These are phyloP conservation scores for Eunapius fragilis DNA, from an alignment of 37 sponge, comb jelly and placozoan species.

Conservation along the genomic window DNA sequence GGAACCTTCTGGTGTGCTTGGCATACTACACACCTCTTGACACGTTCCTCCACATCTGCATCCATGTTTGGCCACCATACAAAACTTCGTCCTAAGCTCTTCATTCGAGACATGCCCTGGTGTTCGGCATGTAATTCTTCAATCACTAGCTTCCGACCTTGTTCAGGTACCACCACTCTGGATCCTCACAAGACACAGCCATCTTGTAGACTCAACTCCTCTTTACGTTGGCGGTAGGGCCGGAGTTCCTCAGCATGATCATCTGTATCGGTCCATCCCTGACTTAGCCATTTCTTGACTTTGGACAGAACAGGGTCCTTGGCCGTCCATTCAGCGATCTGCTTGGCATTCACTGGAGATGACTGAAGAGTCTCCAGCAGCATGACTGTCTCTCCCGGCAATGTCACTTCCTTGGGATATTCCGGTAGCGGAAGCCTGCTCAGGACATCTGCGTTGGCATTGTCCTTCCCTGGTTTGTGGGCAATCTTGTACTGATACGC, in stretches of 20 bases:
- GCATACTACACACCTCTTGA: slow-evolving; percentile 5
- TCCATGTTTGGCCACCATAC: slow-evolving; percentile 28
- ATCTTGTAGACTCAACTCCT: slow-evolving; percentile 11
- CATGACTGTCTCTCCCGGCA: slow-evolving; percentile 20
- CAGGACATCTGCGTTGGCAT: slow-evolving; percentile 27
- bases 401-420: slow-evolving; percentile 6
- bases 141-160: slow-evolving; percentile 8
- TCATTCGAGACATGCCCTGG: not conserved
- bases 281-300: not conserved
- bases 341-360: slow-evolving; percentile 7
- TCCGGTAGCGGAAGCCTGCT: slow-evolving; percentile 41
- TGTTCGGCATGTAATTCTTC: slow-evolving; percentile 2
- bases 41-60: slow-evolving; percentile 14
- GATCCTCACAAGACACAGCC: slow-evolving; percentile 14
- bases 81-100: not conserved
- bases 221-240: slow-evolving; percentile 4
- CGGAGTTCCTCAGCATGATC: not conserved
- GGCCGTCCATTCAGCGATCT: slow-evolving; percentile 2
- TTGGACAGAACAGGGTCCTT: slow-evolving; percentile 4
- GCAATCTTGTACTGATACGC: slow-evolving; percentile 17
- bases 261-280: slow-evolving; percentile 10
- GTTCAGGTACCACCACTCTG: slow-evolving; percentile 8
- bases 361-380: slow-evolving; percentile 1
- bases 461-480: slow-evolving; percentile 16
- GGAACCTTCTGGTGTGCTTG: not conserved